Evolutionary conservation across 2,113 vertebrate genomes (phyloP), one percentile per base, ranked within the genome.

Genomic region (Pholis gunnellus): DNA sequence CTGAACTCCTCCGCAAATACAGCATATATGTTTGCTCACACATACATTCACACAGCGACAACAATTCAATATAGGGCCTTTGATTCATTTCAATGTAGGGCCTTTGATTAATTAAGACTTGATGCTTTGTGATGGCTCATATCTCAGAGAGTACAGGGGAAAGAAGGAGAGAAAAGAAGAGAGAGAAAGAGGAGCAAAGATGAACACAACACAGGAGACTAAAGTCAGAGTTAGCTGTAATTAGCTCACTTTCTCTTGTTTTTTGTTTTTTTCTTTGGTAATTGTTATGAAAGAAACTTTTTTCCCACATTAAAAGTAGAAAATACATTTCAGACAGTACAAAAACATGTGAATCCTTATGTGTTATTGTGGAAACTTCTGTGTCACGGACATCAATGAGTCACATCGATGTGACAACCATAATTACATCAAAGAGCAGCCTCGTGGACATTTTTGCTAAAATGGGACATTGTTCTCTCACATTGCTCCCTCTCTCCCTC

Each of bases 61-160:
- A 11, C 50, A 50, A 75, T 54, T 75, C 15, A 83, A 69, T 61
- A 66, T 25, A 50, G 42, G 18, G 10, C 29, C 68, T 72, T 72
- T 73, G 67, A 88, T 82, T 80, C 82, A 89, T 77, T 78, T 75
- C 15, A 83, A 69, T 61, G 61, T 25, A 50, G 42, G 18, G 10
- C 29, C 68, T 72, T 72, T 73, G 67, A 88, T 82, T 80, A 84
- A 89, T 77, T 78, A 67, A 69, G 34, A 65, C 25, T 14, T 81
- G 27, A 87, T 78, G 25, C 11, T 54, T 50, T 74, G 69, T 83
- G 88, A 85, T 50, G 48, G 63, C 63, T 76, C 81, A 79, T 90
- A 67, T 73, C n/a, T 83, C 57, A 73, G 38, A 54, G 50, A 59
- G 38, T n/a, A 72, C n/a, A 13, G 20, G 9, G 18, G 25, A 11